These are phyloP conservation scores for Melanostoma mellinum DNA, from an alignment of 2,888 invertebrate species.

Conservation along the genomic window DNA sequence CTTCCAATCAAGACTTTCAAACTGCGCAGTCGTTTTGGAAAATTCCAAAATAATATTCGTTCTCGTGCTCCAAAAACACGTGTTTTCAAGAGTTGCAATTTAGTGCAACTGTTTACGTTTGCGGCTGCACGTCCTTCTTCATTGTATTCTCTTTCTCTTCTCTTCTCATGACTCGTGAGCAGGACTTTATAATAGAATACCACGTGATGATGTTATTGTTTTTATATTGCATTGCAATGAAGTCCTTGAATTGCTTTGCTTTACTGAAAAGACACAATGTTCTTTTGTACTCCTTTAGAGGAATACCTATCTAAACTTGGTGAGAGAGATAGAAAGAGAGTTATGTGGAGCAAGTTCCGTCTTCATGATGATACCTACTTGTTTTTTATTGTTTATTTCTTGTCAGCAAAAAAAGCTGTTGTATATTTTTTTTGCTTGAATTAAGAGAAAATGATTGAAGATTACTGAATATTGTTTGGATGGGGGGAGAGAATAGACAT, in stretches of 20 bases:
- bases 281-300: conserved; percentile 28
- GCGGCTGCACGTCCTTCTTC: conserved; percentile 44
- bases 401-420: background rate
- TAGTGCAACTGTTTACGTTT: conserved; percentile 57
- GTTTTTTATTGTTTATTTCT: conserved; percentile 18
- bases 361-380: background rate
- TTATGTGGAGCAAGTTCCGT: background rate
- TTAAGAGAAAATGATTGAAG: background rate
- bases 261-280: conserved; percentile 42
- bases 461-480: background rate
- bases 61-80: conserved; percentile 53
- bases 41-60: conserved; percentile 9
- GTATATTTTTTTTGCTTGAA: background rate
- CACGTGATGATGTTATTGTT: conserved; percentile 71
- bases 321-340: conserved; percentile 3
- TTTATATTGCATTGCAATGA: conserved; percentile 52
- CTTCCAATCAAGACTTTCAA: background rate
- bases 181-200: conserved; percentile 49
- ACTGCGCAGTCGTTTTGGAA: conserved; percentile 61
- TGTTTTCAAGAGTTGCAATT: conserved; percentile 39
- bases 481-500: background rate
- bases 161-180: conserved; percentile 3
- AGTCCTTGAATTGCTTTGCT: conserved; percentile 64
- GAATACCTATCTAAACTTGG: background rate
- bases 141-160: conserved; percentile 5